These are phyloP conservation scores for Chrysochloris asiatica DNA, from an alignment of 2,113 vertebrate species.

Conservation along the genomic window DNA sequence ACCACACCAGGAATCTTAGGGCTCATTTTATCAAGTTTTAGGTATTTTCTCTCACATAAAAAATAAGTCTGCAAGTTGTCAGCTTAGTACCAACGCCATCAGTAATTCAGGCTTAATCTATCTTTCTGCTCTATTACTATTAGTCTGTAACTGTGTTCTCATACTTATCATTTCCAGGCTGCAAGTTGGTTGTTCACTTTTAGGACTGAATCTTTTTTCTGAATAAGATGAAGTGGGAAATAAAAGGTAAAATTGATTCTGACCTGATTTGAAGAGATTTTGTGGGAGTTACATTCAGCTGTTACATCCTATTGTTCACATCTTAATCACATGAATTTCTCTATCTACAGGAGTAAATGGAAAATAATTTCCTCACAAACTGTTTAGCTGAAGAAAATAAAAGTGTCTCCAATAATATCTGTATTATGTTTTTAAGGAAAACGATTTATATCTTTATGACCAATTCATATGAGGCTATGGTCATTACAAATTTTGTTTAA, in stretches of 20 bases:
- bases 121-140: not conserved
- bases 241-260: not conserved
- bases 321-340: not conserved
- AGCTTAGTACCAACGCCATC: not conserved
- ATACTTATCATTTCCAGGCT: not conserved
- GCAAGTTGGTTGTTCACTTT: not conserved
- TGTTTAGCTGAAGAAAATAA: not conserved
- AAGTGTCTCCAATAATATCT: not conserved
- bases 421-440: not conserved
- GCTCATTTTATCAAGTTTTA: not conserved
- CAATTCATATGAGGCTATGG: too few relatives aligned
- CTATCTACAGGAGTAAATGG: not conserved
- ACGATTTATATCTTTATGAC: not conserved
- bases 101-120: not conserved
- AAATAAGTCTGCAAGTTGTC: not conserved
- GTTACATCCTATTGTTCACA: not conserved
- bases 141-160: not conserved
- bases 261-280: not conserved
- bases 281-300: not conserved
- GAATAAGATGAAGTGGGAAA: not conserved
- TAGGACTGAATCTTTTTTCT: not conserved
- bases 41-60: not conserved
- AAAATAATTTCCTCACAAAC: not conserved
- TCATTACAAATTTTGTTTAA: too few relatives aligned
- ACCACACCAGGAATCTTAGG: too few relatives aligned